Conservation (phyloP, 2,888 invertebrate species). For the Andrena haemorrhoa region DNA sequence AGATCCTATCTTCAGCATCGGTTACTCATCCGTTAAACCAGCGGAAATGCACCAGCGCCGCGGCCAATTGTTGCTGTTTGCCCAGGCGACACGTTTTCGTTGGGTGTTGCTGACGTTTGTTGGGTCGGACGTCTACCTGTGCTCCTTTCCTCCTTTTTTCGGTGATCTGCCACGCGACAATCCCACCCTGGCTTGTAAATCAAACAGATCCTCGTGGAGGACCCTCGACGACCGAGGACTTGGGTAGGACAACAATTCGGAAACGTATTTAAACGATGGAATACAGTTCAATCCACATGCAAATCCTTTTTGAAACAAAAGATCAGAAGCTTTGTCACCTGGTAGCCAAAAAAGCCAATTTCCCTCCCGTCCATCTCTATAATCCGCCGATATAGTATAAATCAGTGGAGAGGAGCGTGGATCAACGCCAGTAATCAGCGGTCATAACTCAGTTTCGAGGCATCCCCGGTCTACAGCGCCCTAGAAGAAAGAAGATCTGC, state of each 20-base stretch:
- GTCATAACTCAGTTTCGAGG: constrained; percentile 58
- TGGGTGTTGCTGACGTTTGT: not conserved
- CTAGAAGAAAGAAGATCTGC: constrained; percentile 54
- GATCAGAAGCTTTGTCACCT: not conserved
- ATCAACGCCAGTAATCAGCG: constrained; percentile 55
- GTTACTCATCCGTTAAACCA: constrained; percentile 67
- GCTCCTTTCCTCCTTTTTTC: constrained; percentile 19
- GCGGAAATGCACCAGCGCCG: constrained; percentile 12
- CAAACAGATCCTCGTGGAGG: not conserved
- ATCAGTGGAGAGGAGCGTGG: constrained; percentile 25
- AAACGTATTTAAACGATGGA: constrained; percentile 19
- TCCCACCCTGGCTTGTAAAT: constrained; percentile 48
- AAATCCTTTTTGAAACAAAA: not conserved
- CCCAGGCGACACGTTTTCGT: constrained; percentile 14
- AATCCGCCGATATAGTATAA: constrained; percentile 13
- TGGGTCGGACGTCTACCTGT: constrained; percentile 39
- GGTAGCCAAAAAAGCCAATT: not conserved
- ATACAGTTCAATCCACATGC: too few species aligned
- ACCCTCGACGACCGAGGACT: constrained; percentile 18
- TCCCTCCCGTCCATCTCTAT: not conserved
- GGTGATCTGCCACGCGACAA: constrained; percentile 71
- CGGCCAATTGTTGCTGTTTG: constrained; percentile 27
- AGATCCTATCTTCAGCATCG: constrained; percentile 63
- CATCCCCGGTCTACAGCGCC: constrained; percentile 30
- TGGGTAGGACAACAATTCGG: not conserved